Conservation (phyloP, 2,888 invertebrate species). For the Frankliniella fusca region DNA sequence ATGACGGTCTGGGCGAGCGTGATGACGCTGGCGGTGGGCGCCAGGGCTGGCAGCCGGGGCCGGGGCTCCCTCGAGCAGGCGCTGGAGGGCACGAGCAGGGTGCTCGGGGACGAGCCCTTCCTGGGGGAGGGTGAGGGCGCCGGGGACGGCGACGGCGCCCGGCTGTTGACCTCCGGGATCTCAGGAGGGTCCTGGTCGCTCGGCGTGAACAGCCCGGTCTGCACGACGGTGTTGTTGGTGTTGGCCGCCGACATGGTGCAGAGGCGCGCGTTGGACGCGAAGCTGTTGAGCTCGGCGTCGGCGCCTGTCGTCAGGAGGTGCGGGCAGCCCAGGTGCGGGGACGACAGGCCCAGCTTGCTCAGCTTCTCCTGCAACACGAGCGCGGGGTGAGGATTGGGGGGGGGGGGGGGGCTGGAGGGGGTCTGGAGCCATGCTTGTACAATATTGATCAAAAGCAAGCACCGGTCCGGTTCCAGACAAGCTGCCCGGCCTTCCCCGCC, state of each 20-base stretch:
- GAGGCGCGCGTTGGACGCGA: conserved; percentile 45
- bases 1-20: not conserved
- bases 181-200: not conserved
- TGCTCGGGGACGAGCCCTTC: not conserved
- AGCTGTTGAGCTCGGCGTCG: conserved; percentile 43
- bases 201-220: not conserved
- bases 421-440: too few relatives aligned
- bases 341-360: conserved; percentile 41
- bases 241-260: conserved; percentile 43
- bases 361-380: conserved; percentile 48
- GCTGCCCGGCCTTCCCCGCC: too few relatives aligned
- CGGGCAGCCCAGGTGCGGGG: conserved; percentile 37
- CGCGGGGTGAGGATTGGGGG: too few relatives aligned
- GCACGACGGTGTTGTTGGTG: conserved; percentile 38
- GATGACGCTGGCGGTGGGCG: not conserved
- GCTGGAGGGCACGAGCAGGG: not conserved
- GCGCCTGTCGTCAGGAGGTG: conserved; percentile 31
- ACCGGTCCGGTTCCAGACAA: too few relatives aligned
- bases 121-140: not conserved
- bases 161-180: too few relatives aligned
- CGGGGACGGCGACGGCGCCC: not conserved
- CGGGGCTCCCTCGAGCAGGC: not conserved
- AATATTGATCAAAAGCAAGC: too few relatives aligned
- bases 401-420: too few relatives aligned
- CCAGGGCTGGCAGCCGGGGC: not conserved